phyloP scores from a whole-genome alignment of 2,113 vertebrate species.

The Helogale parvula region DNA sequence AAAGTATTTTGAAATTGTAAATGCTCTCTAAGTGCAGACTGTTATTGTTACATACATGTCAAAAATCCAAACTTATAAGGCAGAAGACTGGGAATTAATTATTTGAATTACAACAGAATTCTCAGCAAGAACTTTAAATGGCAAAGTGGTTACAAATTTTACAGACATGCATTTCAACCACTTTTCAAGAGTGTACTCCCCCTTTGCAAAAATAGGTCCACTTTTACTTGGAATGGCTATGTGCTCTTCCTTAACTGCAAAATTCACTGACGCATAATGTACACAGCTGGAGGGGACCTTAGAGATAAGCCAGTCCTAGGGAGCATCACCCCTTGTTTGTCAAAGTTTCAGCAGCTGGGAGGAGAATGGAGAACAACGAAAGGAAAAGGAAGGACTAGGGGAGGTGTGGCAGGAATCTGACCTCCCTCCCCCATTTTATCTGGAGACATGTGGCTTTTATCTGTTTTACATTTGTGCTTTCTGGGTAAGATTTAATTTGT shows the following conservation, averaged over 20 bases:
- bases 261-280: constrained; percentile 5
- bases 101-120: constrained; percentile 59
- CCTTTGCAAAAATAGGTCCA: constrained; percentile 9
- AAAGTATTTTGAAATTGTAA: constrained; percentile 66
- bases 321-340: neutral
- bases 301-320: neutral
- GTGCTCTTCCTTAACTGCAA: constrained; percentile 20
- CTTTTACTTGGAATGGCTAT: constrained; percentile 33
- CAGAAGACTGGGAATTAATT: constrained; percentile 59
- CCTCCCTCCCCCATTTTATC: neutral
- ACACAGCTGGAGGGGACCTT: neutral
- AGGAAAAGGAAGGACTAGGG: neutral
- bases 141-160: constrained; percentile 28
- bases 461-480: constrained; percentile 18
- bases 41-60: constrained; percentile 45
- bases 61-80: constrained; percentile 46
- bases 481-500: constrained; percentile 36
- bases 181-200: neutral
- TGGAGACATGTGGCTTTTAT: neutral
- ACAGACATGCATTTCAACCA: constrained; percentile 8
- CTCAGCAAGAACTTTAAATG: constrained; percentile 36
- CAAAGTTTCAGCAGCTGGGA: neutral
- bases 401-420: neutral
- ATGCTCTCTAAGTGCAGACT: constrained; percentile 39
- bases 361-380: neutral